Base-by-base conservation (phyloP, 2,797 vertebrate species). In the Gobio occitaniae region DNA sequence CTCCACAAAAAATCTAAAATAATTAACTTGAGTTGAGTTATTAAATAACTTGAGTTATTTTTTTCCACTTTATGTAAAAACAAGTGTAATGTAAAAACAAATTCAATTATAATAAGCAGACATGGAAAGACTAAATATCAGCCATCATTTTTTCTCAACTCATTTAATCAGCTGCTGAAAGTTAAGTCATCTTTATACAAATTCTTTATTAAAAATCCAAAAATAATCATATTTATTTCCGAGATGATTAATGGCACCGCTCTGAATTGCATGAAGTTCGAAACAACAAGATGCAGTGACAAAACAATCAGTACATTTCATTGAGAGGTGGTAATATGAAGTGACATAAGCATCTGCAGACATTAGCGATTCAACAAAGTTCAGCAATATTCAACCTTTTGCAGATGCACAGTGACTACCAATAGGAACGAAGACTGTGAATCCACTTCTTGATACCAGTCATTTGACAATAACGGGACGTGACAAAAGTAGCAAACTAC, bases 401-500 rank as follows among this genome's bases (percentile, higher is more conserved):
- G 52, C 50, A 71, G 48, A 71, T 16, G 69, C 12, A 44, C 4
- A 48, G 44, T 47, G 59, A 10, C n/a, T 13, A 29, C 25, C 61
- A 63, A 29, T 29, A 15, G 2, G 61, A 63, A 63, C 1, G 0
- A 63, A 63, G 61, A 29, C 7, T 50, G n/a, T 29, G 47, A 29
- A 72, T 50, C n/a, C 17, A 69, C 6, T 63, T 29, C 61, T 15
- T 63, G 47, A 48, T 13, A 48, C 47, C 13, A 48, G 2, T 47
- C 41, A 71, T 47, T 47, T n/a, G 11, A 41, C 19, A 21, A 19
- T 16, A 68, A 41, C 10, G 8, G 12, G 41, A n/a, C 1, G 41
- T 47, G 69, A 47, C 41, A 71, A 47, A 47, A 71, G 41, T 44
- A 44, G 68, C 68, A 44, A 70, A 70, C 68, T n/a, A n/a, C 38